phyloP scores from a whole-genome alignment of 2,888 invertebrate genomes.

The Onthophagus sagittarius region DNA sequence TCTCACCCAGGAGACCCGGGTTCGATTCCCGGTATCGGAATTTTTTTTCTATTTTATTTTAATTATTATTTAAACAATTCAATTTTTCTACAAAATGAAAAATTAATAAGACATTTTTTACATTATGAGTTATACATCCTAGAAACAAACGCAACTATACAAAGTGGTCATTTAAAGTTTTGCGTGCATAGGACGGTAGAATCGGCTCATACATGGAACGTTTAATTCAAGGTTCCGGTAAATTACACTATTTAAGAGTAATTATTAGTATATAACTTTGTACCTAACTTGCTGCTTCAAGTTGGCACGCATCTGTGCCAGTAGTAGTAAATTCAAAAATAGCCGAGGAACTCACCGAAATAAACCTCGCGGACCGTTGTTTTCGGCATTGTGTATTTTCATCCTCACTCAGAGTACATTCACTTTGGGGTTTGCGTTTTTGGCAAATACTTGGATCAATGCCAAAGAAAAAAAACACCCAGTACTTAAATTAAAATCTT shows the following conservation, averaged over 20 bases:
- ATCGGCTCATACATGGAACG: not conserved
- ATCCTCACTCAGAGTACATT: not conserved
- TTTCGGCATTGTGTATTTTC: not conserved
- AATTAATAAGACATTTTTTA: no score
- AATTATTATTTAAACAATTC: no score
- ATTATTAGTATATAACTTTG: not conserved
- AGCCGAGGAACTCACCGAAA: not conserved
- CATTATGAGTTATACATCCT: no score
- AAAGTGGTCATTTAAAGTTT: not conserved
- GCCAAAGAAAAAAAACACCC: not conserved
- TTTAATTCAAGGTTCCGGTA: not conserved
- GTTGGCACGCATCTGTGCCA: not conserved
- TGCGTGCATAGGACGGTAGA: not conserved
- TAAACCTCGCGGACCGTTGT: not conserved
- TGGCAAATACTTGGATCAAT: not conserved
- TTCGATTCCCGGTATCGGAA: constrained; percentile 71
- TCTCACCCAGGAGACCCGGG: constrained; percentile 72
- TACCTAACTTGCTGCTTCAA: not conserved
- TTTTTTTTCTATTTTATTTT: constrained; percentile 31
- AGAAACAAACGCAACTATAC: not conserved
- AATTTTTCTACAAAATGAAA: no score
- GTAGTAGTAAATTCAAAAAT: not conserved
- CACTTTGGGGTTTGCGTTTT: not conserved
- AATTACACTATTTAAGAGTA: not conserved
- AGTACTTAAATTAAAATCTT: no score